These are phyloP conservation scores for Rachycentron canadum DNA, from an alignment of 2,797 vertebrate genomes.

Conservation along the genomic window DNA sequence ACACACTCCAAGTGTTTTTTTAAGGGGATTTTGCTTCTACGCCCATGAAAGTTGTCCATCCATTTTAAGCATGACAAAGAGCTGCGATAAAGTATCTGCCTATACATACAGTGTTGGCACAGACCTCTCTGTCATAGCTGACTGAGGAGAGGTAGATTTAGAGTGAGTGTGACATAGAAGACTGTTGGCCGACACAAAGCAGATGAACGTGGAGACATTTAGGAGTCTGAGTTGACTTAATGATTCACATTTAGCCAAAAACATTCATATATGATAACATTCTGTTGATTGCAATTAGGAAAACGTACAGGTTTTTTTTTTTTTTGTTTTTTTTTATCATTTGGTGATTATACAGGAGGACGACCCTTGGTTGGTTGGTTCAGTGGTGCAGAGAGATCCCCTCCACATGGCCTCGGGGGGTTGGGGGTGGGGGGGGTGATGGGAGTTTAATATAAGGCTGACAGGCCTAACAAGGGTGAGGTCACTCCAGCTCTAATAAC, in stretches of 20 bases:
- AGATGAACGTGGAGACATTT: conserved; percentile 31
- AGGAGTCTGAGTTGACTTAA: conserved; percentile 25
- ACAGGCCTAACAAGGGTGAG: conserved; percentile 84
- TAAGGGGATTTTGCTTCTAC: conserved; percentile 15
- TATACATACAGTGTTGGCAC: conserved; percentile 24
- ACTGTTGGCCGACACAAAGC: conserved; percentile 28
- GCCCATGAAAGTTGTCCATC: conserved; percentile 28
- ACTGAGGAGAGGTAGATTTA: conserved; percentile 49
- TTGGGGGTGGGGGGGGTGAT: too few relatives aligned
- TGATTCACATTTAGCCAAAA: conserved; percentile 33
- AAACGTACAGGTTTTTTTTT: conserved; percentile 53
- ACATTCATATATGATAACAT: conserved; percentile 37
- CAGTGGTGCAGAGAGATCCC: conserved; percentile 44
- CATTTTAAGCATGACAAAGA: conserved; percentile 41
- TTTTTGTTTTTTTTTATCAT: conserved; percentile 55
- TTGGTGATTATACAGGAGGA: conserved; percentile 47
- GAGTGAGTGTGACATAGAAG: conserved; percentile 40
- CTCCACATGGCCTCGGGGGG: conserved; percentile 63
- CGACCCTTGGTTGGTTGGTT: conserved; percentile 42
- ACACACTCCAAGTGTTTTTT: conserved; percentile 41
- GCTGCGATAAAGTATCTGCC: conserved; percentile 42
- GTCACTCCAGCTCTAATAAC: conserved; percentile 83
- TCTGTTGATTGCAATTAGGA: conserved; percentile 66
- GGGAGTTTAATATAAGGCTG: conserved; percentile 82
- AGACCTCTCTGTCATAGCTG: conserved; percentile 41